Evolutionary conservation across 2,797 vertebrate species (phyloP).

Genomic region (Crax fasciolata): DNA sequence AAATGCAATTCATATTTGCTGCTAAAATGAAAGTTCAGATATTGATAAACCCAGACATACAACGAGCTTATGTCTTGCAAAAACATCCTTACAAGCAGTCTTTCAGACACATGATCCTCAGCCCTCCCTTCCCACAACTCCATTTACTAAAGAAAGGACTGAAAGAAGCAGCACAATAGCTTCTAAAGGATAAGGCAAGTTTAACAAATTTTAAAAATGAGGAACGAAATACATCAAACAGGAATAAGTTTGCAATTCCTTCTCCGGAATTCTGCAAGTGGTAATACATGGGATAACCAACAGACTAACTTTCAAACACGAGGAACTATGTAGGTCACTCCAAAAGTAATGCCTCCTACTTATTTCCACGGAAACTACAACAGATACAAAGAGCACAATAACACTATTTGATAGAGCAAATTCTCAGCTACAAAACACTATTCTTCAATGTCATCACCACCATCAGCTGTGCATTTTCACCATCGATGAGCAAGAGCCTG

Average conservation of each 20-base stretch:
- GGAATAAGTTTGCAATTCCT: neutral
- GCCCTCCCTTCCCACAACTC: accelerated
- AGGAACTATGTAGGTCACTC: too few relatives aligned
- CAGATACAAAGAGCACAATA: too few relatives aligned
- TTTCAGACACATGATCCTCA: neutral
- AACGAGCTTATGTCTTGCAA: neutral
- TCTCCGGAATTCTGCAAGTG: neutral
- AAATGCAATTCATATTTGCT: neutral
- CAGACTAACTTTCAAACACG: neutral
- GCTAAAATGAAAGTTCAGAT: neutral
- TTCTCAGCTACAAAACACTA: too few relatives aligned
- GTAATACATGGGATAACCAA: neutral
- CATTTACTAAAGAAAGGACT: neutral
- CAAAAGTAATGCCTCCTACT: too few relatives aligned
- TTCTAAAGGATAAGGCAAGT: neutral
- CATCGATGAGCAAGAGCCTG: too few relatives aligned
- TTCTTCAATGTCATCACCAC: too few relatives aligned
- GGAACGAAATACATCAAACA: neutral
- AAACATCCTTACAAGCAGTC: neutral
- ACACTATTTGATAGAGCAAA: too few relatives aligned
- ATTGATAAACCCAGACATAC: neutral
- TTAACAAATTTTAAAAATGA: neutral
- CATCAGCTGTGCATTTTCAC: too few relatives aligned
- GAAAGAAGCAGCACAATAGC: neutral
- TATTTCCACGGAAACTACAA: too few relatives aligned